Conservation (phyloP, 2,888 invertebrate genomes). For the Cantharis lateralis region DNA sequence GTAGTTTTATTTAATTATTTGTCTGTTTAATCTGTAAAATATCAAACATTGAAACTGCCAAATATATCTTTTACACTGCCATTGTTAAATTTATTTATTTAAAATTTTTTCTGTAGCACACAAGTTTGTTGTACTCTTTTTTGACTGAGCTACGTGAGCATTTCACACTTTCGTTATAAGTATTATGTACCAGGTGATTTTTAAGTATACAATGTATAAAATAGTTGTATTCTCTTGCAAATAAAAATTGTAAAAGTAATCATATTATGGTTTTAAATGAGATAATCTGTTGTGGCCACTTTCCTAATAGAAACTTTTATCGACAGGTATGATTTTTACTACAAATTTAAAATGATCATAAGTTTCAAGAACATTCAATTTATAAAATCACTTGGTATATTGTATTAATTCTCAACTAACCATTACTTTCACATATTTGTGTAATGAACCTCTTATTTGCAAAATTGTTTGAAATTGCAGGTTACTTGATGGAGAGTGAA, state of each 20-base stretch:
- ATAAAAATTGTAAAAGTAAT: neutral
- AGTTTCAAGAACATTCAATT: neutral
- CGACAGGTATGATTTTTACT: neutral
- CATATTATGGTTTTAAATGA: neutral
- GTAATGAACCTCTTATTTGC: neutral
- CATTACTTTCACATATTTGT: no score
- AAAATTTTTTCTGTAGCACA: neutral
- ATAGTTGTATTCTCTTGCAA: neutral
- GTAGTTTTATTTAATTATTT: conserved; percentile 6
- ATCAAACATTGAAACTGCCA: conserved; percentile 19
- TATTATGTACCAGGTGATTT: neutral
- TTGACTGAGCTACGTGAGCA: neutral
- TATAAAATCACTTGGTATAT: neutral
- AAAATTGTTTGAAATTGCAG: neutral
- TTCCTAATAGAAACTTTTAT: neutral
- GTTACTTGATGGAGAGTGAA: neutral
- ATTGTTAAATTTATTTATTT: conserved; percentile 10
- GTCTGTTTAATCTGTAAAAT: conserved; percentile 6
- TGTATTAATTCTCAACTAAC: neutral
- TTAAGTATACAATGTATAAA: neutral
- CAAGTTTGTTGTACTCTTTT: neutral
- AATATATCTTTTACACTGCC: conserved; percentile 24
- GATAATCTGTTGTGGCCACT: neutral
- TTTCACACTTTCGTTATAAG: neutral
- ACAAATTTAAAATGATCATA: neutral